phyloP scores from a whole-genome alignment of 2,113 vertebrate species.

The Tympanuchus pallidicinctus region DNA sequence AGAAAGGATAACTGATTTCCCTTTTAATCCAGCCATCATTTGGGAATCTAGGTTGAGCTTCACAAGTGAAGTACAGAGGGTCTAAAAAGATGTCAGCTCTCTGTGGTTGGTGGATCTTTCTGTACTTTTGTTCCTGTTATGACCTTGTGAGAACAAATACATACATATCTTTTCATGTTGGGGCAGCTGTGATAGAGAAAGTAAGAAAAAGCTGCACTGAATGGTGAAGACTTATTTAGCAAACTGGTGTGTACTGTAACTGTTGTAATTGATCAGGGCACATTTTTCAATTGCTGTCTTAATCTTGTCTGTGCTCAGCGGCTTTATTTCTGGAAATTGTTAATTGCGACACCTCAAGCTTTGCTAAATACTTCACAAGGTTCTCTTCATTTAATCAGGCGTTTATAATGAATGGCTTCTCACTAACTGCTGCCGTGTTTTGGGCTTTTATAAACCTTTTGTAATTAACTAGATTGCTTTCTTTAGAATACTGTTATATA shows the following conservation, averaged over 20 bases:
- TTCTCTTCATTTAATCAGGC: neutral
- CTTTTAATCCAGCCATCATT: neutral
- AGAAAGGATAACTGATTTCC: neutral
- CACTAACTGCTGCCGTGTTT: neutral
- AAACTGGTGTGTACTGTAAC: neutral
- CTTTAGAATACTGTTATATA: neutral
- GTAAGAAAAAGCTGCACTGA: neutral
- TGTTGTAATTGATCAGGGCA: neutral
- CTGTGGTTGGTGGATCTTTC: neutral
- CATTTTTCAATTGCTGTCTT: neutral
- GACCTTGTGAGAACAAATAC: neutral
- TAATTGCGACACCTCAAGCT: neutral
- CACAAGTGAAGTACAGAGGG: neutral
- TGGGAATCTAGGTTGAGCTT: constrained; percentile 11
- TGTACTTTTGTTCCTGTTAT: neutral
- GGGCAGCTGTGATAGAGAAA: neutral
- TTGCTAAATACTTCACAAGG: neutral
- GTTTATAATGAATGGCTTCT: neutral
- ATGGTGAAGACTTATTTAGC: neutral
- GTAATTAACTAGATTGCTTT: neutral
- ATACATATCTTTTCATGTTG: neutral
- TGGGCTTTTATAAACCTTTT: neutral
- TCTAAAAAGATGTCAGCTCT: constrained; percentile 3
- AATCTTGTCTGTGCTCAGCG: neutral
- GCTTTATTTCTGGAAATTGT: neutral